phyloP scores from a whole-genome alignment of 1,140 invertebrate genomes.

The Meloidogyne hapla region DNA sequence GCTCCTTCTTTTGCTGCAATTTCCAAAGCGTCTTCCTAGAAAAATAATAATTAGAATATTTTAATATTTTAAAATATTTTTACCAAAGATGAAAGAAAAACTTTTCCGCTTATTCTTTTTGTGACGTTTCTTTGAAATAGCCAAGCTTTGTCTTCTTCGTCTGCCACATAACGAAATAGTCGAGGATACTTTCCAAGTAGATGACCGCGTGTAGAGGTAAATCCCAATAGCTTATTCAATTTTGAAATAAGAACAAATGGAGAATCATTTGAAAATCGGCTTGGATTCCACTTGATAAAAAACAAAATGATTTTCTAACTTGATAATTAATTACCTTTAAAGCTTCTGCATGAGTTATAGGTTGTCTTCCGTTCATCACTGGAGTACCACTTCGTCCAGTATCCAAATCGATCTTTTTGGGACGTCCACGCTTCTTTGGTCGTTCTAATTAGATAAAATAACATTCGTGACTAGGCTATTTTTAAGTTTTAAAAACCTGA shows the following conservation, averaged over 20 bases:
- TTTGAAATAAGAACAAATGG: constrained; percentile 50
- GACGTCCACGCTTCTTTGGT: constrained; percentile 51
- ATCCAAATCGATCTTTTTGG: constrained; percentile 53
- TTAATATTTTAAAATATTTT: too few species aligned
- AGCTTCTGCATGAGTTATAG: constrained; percentile 43
- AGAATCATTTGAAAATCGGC: constrained; percentile 40
- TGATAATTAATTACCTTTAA: constrained; percentile 38
- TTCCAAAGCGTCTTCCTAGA: constrained; percentile 51
- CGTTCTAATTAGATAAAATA: constrained; percentile 7
- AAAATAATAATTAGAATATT: too few species aligned
- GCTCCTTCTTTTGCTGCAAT: constrained; percentile 41
- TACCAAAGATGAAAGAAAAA: constrained; percentile 49
- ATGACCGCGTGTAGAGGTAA: constrained; percentile 36
- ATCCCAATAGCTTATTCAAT: constrained; percentile 46
- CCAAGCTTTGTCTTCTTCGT: constrained; percentile 54
- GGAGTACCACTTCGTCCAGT: constrained; percentile 49
- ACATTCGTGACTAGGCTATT: not conserved
- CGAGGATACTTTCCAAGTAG: constrained; percentile 51
- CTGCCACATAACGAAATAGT: constrained; percentile 52
- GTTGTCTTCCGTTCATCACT: constrained; percentile 47
- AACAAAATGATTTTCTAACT: not conserved
- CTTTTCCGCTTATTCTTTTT: constrained; percentile 46
- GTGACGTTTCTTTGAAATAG: constrained; percentile 42
- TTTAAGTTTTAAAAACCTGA: not conserved
- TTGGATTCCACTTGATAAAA: constrained; percentile 48